Base-by-base conservation (phyloP, 2,888 invertebrate species). In the Ptychoptera contaminata region DNA sequence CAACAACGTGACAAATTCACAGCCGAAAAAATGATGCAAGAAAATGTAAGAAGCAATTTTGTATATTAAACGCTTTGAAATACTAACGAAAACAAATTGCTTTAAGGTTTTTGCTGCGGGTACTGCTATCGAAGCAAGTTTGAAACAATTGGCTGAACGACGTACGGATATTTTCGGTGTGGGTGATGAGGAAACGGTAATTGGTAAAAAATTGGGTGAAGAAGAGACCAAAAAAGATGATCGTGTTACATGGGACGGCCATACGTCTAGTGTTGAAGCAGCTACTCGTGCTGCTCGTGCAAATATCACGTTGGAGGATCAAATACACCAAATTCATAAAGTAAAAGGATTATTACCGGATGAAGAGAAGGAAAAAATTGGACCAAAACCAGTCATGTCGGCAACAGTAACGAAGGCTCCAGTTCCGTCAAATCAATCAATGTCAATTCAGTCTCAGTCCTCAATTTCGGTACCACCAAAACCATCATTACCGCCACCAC, bases 101-200 rank as follows among this genome's bases (percentile, higher is more conserved):
- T 46, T 40, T 12, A 37, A 50, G 50, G 48, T 64, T 2, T 64
- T 59, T 47, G 64, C 63, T 11, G 62, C 58, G 60, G 76, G 86
- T 42, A 79, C 88, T 23, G 90, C 93, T n/a, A 94, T 98, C 57
- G 93, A 94, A 60, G 88, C 88, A 36, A 92, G 88, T 58, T 77
- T 98, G 59, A 93, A 93, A 62, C 82, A 90, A 60, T 71, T 98
- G 57, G 98, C 98, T 0, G 97, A 98, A 63, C 78, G 98, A 53
- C 92, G 98, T 82, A 97, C 98, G 1, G 98, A 98, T 74, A 98
- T 98, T 67, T 99, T 99, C 69, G 98, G 98, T 68, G 88, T 92
- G 49, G 97, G 97, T 46, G 91, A 91, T 62, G 96, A 97, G 64
- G 98, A 98, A 73, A 96, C 97, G 0, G 90, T 91, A 16, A 99